Percentiles rank a stretch among this genome's conserved stretches.
These are phyloP conservation scores for Dolichopus griseipennis DNA, from an alignment of 2,888 invertebrate species.

Conservation along the genomic window DNA sequence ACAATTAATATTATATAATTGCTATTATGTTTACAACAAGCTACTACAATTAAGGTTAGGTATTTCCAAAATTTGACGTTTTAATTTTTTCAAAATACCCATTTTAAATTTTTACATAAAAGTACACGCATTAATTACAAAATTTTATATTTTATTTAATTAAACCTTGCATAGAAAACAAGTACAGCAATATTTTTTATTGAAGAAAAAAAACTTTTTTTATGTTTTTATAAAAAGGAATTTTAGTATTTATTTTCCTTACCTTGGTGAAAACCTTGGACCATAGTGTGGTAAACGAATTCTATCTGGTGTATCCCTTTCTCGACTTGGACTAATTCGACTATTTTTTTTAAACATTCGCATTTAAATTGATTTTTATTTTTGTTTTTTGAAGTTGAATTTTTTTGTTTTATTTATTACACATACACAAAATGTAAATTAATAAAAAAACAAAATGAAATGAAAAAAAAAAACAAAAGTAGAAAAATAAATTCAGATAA, in stretches of 20 bases:
- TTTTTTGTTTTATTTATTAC: slow-evolving; percentile 7
- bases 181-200: too few relatives aligned
- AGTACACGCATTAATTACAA: too few relatives aligned
- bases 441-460: slow-evolving; percentile 8
- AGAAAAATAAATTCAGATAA: neutral
- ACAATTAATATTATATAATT: too few relatives aligned
- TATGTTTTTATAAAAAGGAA: too few relatives aligned
- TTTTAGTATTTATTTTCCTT: slow-evolving; percentile 24
- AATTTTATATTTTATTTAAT: too few relatives aligned
- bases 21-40: too few relatives aligned
- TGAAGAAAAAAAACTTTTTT: too few relatives aligned
- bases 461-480: neutral
- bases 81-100: too few relatives aligned
- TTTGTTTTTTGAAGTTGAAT: neutral
- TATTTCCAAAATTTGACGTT: too few relatives aligned
- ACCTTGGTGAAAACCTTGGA: slow-evolving; percentile 72
- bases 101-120: too few relatives aligned
- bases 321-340: slow-evolving; percentile 78
- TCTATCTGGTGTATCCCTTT: slow-evolving; percentile 71
- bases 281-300: slow-evolving; percentile 78
- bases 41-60: too few relatives aligned
- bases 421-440: slow-evolving; percentile 10
- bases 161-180: too few relatives aligned
- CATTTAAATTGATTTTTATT: slow-evolving; percentile 15
- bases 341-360: slow-evolving; percentile 44